A percentile compares a stretch with the other conserved stretches of the same genome.
Evolutionary conservation across 2,888 invertebrate genomes (phyloP).

Genomic region (Clistopyga incitator): DNA sequence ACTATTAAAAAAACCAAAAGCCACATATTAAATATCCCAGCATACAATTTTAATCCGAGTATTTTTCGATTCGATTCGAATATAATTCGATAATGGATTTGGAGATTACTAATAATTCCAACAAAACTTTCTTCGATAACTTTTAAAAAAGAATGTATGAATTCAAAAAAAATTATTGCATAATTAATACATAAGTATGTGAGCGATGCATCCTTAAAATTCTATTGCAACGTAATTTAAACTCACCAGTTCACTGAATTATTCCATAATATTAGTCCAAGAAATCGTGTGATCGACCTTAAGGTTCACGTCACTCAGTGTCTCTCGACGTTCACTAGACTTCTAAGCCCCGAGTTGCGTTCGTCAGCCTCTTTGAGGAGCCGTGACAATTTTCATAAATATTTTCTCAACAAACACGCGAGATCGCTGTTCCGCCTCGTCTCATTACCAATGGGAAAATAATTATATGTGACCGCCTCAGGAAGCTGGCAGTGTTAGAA

Average conservation of each 20-base stretch:
- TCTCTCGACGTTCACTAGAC: constrained; percentile 25
- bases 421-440: constrained; percentile 17
- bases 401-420: background rate
- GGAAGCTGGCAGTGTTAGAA: background rate
- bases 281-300: background rate
- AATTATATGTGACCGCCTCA: constrained; percentile 7
- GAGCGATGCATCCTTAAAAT: background rate
- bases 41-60: background rate
- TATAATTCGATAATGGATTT: no score
- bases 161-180: no score
- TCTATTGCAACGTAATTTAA: background rate
- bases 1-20: background rate
- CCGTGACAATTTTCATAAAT: background rate
- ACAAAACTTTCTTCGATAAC: no score
- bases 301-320: constrained; percentile 3
- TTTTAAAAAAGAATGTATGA: no score
- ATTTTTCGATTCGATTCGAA: no score
- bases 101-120: no score
- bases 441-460: constrained; percentile 27
- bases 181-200: no score
- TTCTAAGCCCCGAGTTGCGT: background rate
- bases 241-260: constrained; percentile 24
- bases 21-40: background rate
- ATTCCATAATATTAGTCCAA: constrained; percentile 20
- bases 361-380: background rate